Evolutionary conservation across 2,113 vertebrate genomes (phyloP), one percentile per base, ranked within the genome.

Genomic region (Tringa solitaria): DNA sequence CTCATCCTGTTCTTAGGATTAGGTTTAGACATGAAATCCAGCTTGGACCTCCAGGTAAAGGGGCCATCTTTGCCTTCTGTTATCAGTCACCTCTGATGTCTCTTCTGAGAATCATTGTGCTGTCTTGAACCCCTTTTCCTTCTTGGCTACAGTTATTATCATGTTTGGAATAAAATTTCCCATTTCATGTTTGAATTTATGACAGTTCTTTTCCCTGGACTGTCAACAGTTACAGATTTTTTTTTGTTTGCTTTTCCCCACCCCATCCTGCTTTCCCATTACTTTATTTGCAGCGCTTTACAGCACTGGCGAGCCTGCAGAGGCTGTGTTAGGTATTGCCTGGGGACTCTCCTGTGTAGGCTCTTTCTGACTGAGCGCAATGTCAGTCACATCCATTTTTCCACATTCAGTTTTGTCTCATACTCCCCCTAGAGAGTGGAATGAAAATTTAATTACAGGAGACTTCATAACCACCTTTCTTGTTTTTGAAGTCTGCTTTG

Each of bases 381-480:
- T 77, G 54, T 74, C 69, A 81, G 35, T 65, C 53, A 64, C 26
- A 43, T 84, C n/a, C n/a, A 9, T 85, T 94, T 88, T 92, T 65
- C 30, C 24, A 53, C 13, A 15, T 84, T 74, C 45, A 50, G 17
- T 76, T 95, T 90, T 92, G 30, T 90, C 35, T 93, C 24, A 32
- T 69, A 22, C 27, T 83, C 32, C 7, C 77, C 21, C 60, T 83
- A 86, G 76, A 90, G 85, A 92, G 11, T 4, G 50, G 27, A 92
- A 93, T 93, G 54, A 93, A 93, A 95, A 90, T 83, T 89, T 95
- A 67, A 91, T 90, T 95, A 67, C 32, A 84, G 0, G 4, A 92
- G 68, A 50, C 68, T 93, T 92, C 46, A 86, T 90, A 92, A 65
- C 57, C 28, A 76, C 17, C 13, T 68, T 33, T 65, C 93, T 63